Base-by-base conservation (phyloP, 2,888 invertebrate species). In the Zootermopsis nevadensis region DNA sequence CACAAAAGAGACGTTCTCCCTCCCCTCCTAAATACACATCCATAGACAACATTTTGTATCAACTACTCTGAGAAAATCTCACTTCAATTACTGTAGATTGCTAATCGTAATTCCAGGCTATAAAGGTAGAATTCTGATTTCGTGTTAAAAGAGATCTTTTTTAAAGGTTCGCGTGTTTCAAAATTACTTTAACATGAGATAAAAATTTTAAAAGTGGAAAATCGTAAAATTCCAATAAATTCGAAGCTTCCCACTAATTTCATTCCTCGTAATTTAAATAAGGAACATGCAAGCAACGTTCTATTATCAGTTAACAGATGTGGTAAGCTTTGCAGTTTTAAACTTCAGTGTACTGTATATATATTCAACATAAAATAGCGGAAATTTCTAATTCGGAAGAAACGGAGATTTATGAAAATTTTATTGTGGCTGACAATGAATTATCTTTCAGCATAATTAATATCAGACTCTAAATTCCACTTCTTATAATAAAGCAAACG, bases 21-120 rank as follows among this genome's bases (percentile, higher is more conserved):
- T 66, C 42, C 67, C 35, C 66, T 79, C 66, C 79, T 79, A 79
- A 79, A 53, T 79, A 79, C 79, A 79, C 53, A 69, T 48, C 81
- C 81, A 72, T 79, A 55, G 27, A 82, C 79, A 79, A 60, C 79
- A 79, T 79, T 79, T 79, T 66, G 79, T 79, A 79, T 79, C 79
- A 33, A 60, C 79, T 66, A 15, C 79, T 79, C 79, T 19, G 79
- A 81, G 83, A 83, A 83, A 83, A 81, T 83, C 83, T 83, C 77
- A 81, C 77, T 83, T 76, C 83, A 83, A 83, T 83, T 83, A 83
- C 81, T 77, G 77, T 77, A 83, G 81, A 83, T 83, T 83, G 83
- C 83, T 79, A 66, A 60, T 60, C n/a, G 60, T 66, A 66, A 79
- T 79, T 60, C 66, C 60, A n/a, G 38, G 74, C 74, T 38, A 74